Percentiles rank a stretch among this genome's conserved stretches.
phyloP scores from a whole-genome alignment of 2,888 invertebrate genomes.

The Cheilosia urbana region DNA sequence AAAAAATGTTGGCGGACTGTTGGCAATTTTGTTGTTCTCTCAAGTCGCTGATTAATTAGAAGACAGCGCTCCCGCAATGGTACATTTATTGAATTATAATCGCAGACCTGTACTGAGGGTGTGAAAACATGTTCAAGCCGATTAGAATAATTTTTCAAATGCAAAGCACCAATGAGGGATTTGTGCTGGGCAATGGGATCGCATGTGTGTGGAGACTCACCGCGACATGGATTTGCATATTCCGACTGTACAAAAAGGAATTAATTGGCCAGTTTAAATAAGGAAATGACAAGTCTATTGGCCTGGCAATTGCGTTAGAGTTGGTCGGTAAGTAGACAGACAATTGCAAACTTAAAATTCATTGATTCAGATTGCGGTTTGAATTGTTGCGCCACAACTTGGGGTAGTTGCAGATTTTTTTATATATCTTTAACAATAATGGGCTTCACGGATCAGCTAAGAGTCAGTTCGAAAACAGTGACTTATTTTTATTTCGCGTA shows the following conservation, averaged over 20 bases:
- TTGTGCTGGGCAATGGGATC: constrained; percentile 7
- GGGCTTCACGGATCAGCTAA: no score
- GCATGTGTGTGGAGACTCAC: constrained; percentile 44
- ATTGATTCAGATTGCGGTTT: neutral
- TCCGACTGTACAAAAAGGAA: neutral
- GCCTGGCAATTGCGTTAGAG: constrained; percentile 22
- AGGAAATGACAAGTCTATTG: constrained; percentile 33
- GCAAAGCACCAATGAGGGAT: constrained; percentile 32
- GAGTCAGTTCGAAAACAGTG: no score
- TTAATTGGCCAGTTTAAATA: constrained; percentile 21
- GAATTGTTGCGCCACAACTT: constrained; percentile 16
- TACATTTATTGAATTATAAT: constrained; percentile 9
- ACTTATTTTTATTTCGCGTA: no score
- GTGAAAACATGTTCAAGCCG: constrained; percentile 47
- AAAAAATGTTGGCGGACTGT: neutral
- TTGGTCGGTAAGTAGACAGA: neutral
- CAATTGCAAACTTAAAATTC: constrained; percentile 10
- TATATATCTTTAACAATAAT: neutral
- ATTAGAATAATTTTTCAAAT: constrained; percentile 55
- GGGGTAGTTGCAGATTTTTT: neutral
- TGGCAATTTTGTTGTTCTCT: neutral
- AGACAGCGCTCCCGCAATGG: neutral
- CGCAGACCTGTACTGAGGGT: constrained; percentile 41
- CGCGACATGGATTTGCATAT: constrained; percentile 23
- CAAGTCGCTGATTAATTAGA: constrained; percentile 8